Evolutionary conservation across 2,888 invertebrate genomes (phyloP), one percentile per base, ranked within the genome.

Genomic region (Hydrotaea diabolus): DNA sequence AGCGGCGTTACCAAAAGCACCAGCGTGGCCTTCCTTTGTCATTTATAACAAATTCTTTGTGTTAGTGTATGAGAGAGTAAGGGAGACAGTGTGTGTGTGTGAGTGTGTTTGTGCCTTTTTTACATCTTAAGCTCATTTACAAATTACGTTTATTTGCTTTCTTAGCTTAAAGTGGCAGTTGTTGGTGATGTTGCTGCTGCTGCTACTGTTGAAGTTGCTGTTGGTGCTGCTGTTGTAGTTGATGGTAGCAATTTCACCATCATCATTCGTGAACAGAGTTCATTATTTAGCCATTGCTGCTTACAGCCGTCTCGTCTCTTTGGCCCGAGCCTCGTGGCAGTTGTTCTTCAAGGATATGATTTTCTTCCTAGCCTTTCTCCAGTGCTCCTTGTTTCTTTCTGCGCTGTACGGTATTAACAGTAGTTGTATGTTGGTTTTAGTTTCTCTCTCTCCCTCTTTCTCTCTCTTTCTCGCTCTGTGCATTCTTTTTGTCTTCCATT

Each of bases 201-300:
- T 17, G 62, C 7, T 62, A 31, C n/a, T 23, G 13, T 23, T 43
- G n/a, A 1, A 21, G 43, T 1, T 66, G 73, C 2, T 36, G 74
- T 15, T 59, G 39, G 23, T 74, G 43, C 39, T 46, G 23, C n/a
- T 69, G 15, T 31, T 46, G 23, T 46, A 46, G 81, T 74, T 84
- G 77, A 81, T 84, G 79, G 69, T 39, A 79, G 73, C 79, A 79
- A 82, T 82, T 79, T 76, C 75, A 79, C 77, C 85, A 76, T 82
- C 79, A 85, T 82, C 77, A 69, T 69, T 69, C 62, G 39, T 59
- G 69, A 73, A 57, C 80, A 74, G 26, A 77, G 86, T 86, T 86
- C 77, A 86, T 86, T 85, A 86, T 86, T 80, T 82, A 78, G 77
- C 75, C 85, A 76, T 83, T 85, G 73, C 72, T 80, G 71, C 26